Evolutionary conservation across 2,888 invertebrate species (phyloP), one percentile per base, ranked within the genome.

Genomic region (Himalopsyche anomala): DNA sequence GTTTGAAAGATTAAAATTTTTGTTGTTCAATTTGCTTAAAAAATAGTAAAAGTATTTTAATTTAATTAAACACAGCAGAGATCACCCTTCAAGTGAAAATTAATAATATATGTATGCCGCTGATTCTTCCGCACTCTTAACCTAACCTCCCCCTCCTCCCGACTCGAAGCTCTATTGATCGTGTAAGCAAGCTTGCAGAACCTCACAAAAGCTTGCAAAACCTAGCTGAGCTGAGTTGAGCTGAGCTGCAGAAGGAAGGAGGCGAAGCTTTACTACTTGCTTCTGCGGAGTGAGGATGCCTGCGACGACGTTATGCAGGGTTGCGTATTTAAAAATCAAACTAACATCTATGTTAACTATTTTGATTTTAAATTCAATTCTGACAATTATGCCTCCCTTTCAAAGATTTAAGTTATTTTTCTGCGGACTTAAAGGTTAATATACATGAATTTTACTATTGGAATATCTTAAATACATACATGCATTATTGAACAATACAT

Each of bases 131-230:
- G 74, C 74, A 74, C 74, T 74, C 74, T 74, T 74, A 74, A 74
- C 42, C 81, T 81, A 69, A 69, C 84, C 83, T 51, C 17, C 80
- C 80, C 79, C 45, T 81, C 36, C 79, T 82, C 84, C 86, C 82
- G 79, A 86, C 79, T 81, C 74, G 82, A 82, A 42, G 85, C 85
- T 85, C 85, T 87, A 87, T 88, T 87, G 88, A 88, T 88, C 88
- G 88, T 88, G 88, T 84, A 88, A 88, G 88, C 86, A 88, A 87
- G 83, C 86, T 84, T 80, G 54, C 81, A 84, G 82, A 84, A 84
- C 42, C 80, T 74, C 69, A 40, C 62, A 82, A 84, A 82, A 83
- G 81, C 80, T 56, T 69, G 40, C 62, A 62, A 81, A 81, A 38
- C 51, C 81, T 81, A 51, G 81, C 81, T 19, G 74, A 74, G 36